Evolutionary conservation across 2,797 vertebrate species (phyloP), one percentile per base, ranked within the genome.

Genomic region (Smutsia gigantea): DNA sequence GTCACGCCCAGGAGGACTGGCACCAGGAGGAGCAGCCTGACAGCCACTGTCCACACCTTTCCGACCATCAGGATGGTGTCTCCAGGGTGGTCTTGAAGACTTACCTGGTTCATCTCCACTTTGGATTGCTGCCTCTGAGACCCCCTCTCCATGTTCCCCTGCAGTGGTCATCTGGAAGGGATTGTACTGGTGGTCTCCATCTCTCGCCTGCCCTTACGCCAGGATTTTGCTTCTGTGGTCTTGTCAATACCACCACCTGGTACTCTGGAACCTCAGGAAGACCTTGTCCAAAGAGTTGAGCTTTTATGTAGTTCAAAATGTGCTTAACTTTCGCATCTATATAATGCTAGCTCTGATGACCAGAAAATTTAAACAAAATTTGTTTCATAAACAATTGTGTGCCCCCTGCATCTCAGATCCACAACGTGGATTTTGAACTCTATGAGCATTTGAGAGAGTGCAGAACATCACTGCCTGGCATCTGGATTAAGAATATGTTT

Each of bases 401-500:
- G 0, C 31, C 72, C 7, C 46, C 55, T 74, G 5, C 72, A 42
- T 77, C 78, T 63, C 55, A 90, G 84, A 72, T 85, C 92, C 95
- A 29, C 19, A 39, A 8, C 2, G 12, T 37, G 77, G 53, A 90
- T 97, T 90, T 3, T 66, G 92, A 91, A 87, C 37, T 79, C 55
- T 25, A 23, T 1, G 10, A 75, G 63, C 18, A 23, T 31, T 87
- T 88, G 53, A 63, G 63, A 93, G 37, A 19, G 31, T 13, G 79
- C 18, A 6, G 9, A 83, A 15, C 46, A 21, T 77, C 77, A 55
- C 2, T 71, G 69, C 10, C 82, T 82, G 66, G 61, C 46, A 27
- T 93, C 46, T 91, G 87, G 57, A 82, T 93, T 92, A 95, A 89
- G 69, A 93, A 77, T 95, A 78, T 92, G 69, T 77, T 74, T 71